phyloP scores from a whole-genome alignment of 2,888 invertebrate species.

The Rhagium mordax region DNA sequence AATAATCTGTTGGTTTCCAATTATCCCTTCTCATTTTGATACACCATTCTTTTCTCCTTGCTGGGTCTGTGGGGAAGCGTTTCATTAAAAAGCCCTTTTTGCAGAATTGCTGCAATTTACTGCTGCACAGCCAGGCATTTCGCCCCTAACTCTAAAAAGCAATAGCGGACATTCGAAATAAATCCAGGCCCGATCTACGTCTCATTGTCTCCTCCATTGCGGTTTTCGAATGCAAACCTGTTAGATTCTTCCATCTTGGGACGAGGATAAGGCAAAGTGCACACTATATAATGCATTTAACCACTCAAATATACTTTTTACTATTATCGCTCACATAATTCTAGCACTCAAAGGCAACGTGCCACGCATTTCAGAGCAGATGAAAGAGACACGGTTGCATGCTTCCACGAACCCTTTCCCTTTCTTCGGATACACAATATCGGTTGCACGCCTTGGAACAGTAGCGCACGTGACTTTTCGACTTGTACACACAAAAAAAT shows the following conservation, averaged over 20 bases:
- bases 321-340: conserved; percentile 54
- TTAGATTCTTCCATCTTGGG: conserved; percentile 53
- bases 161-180: too few relatives aligned
- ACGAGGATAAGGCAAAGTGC: conserved; percentile 38
- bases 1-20: too few relatives aligned
- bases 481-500: background rate
- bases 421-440: background rate
- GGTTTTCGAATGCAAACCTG: conserved; percentile 40
- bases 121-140: too few relatives aligned
- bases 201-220: conserved; percentile 51
- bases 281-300: conserved; percentile 52
- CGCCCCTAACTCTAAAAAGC: too few relatives aligned
- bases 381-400: background rate
- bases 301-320: conserved; percentile 54
- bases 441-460: background rate
- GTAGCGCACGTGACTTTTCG: background rate
- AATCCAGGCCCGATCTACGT: conserved; percentile 49
- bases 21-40: too few relatives aligned
- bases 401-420: conserved; percentile 6
- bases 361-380: conserved; percentile 19
- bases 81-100: too few relatives aligned
- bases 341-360: conserved; percentile 47
- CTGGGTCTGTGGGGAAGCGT: too few relatives aligned
- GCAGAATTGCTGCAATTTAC: too few relatives aligned
- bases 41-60: too few relatives aligned